Evolutionary conservation across 2,113 vertebrate species (phyloP).

Genomic region (Platycercus adscitus): DNA sequence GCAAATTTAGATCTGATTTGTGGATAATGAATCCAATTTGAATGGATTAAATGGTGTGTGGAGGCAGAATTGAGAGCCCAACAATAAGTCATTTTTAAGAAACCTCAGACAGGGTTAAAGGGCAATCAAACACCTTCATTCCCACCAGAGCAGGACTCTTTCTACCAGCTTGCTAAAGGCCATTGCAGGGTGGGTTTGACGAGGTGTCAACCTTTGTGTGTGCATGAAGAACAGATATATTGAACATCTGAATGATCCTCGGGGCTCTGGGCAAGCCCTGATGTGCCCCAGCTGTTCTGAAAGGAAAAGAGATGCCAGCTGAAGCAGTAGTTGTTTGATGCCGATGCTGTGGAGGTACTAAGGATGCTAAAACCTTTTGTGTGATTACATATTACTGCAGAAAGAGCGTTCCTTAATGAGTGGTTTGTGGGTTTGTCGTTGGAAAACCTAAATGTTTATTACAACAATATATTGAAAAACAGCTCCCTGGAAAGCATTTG

Average conservation of each 20-base stretch:
- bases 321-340: neutral
- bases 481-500: constrained; percentile 34
- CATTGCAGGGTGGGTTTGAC: neutral
- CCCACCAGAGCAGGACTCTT: neutral
- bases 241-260: neutral
- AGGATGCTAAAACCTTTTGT: neutral
- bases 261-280: neutral
- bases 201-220: neutral
- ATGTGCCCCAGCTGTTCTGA: neutral
- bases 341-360: neutral
- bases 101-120: neutral
- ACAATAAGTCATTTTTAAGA: neutral
- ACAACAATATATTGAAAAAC: constrained; percentile 32
- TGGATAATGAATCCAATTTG: neutral
- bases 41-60: neutral
- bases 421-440: constrained; percentile 30
- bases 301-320: neutral
- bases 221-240: neutral
- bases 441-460: constrained; percentile 37
- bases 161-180: neutral
- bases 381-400: neutral
- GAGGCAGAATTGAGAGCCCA: neutral
- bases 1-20: neutral
- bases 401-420: constrained; percentile 25
- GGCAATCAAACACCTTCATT: neutral